A percentile compares a stretch with the other conserved stretches of the same genome.
These are phyloP conservation scores for Cirrhinus molitorella DNA, from an alignment of 2,797 vertebrate genomes.

Conservation along the genomic window DNA sequence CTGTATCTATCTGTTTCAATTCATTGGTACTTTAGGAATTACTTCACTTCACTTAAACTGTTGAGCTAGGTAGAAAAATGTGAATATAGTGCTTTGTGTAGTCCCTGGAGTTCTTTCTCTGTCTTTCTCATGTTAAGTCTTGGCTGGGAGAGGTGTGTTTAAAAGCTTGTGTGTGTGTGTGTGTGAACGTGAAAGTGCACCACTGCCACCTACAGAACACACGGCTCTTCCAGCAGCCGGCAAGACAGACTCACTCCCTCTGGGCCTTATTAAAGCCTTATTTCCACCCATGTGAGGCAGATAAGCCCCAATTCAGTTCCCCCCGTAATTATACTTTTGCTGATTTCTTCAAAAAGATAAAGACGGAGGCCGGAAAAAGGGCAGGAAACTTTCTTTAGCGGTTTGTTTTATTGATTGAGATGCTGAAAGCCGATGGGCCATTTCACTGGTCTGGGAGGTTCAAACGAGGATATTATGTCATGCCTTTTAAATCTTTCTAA, in stretches of 20 bases:
- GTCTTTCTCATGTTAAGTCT: neutral
- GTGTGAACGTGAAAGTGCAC: conserved; percentile 43
- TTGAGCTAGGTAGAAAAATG: neutral
- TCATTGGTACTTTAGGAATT: neutral
- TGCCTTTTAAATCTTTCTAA: conserved; percentile 30
- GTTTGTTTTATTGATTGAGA: conserved; percentile 46
- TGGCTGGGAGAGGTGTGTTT: neutral
- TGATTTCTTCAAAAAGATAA: conserved; percentile 58
- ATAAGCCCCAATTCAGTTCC: conserved; percentile 50
- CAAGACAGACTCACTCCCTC: conserved; percentile 49
- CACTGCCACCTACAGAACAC: conserved; percentile 63
- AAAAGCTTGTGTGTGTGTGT: neutral
- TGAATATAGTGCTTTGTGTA: conserved; percentile 3
- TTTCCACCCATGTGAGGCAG: conserved; percentile 58
- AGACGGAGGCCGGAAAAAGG: conserved; percentile 65
- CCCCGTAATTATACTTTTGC: conserved; percentile 57
- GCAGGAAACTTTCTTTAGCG: conserved; percentile 67
- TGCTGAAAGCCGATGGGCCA: conserved; percentile 15
- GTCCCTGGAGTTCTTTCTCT: neutral
- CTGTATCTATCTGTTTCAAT: too few relatives aligned
- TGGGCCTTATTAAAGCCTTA: conserved; percentile 65
- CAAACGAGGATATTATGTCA: conserved; percentile 3
- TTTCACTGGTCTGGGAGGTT: conserved; percentile 17
- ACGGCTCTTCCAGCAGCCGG: neutral
- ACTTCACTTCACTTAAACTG: neutral